These are phyloP conservation scores for Gisinianus flammeolus DNA, from an alignment of 2,888 invertebrate genomes.

Conservation along the genomic window DNA sequence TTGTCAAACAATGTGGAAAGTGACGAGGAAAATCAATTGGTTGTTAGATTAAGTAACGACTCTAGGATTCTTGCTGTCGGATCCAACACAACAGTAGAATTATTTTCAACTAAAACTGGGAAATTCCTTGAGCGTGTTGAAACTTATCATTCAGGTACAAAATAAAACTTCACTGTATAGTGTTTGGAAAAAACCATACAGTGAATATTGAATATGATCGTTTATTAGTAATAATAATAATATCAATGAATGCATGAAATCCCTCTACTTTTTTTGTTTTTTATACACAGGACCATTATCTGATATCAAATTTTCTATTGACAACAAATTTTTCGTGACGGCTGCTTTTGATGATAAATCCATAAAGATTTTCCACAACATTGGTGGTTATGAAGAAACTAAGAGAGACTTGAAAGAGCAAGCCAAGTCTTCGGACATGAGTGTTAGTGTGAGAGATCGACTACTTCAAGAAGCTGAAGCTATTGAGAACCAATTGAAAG, in stretches of 20 bases:
- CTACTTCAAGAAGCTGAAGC: slow-evolving; percentile 39
- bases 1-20: background rate
- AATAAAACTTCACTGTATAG: background rate
- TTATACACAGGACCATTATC: slow-evolving; percentile 70
- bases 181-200: background rate
- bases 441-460: slow-evolving; percentile 46
- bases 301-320: slow-evolving; percentile 75
- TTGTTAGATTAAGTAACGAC: slow-evolving; percentile 46
- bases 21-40: slow-evolving; percentile 16
- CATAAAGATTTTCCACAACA: slow-evolving; percentile 79
- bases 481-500: slow-evolving; percentile 20
- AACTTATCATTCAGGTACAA: slow-evolving; percentile 66
- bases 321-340: slow-evolving; percentile 74
- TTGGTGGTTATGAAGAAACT: slow-evolving; percentile 69
- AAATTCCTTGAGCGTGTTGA: slow-evolving; percentile 73
- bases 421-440: slow-evolving; percentile 60
- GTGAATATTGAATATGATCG: too few relatives aligned
- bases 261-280: slow-evolving; percentile 11
- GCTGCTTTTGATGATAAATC: slow-evolving; percentile 78
- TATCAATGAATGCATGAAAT: too few relatives aligned
- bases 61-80: slow-evolving; percentile 70
- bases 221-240: too few relatives aligned
- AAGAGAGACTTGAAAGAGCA: slow-evolving; percentile 60
- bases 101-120: slow-evolving; percentile 74
- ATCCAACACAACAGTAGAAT: slow-evolving; percentile 69